Percentiles rank a stretch among this genome's conserved stretches.
Evolutionary conservation across 2,888 invertebrate genomes (phyloP).

Genomic region (Tholera decimalis): DNA sequence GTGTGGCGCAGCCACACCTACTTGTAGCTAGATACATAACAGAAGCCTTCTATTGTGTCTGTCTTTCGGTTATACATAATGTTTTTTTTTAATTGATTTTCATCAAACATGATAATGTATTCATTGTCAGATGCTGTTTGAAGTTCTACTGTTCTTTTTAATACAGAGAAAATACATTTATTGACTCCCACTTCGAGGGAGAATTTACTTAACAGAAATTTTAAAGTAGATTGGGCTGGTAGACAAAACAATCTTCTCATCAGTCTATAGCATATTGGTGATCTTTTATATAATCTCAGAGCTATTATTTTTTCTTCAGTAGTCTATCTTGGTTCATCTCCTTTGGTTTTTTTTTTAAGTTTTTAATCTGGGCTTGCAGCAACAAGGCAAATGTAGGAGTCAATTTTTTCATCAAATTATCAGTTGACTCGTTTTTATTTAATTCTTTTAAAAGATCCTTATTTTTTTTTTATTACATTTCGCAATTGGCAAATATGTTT

Average conservation of each 20-base stretch:
- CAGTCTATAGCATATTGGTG: conserved; percentile 2
- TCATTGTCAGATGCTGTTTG: not conserved
- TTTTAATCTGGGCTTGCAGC: not conserved
- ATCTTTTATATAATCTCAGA: not conserved
- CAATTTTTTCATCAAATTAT: not conserved
- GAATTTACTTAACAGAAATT: no score
- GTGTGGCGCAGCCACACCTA: no score
- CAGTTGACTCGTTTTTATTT: conserved; percentile 3
- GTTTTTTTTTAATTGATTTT: conserved; percentile 2
- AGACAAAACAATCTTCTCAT: conserved; percentile 5
- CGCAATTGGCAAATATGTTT: not conserved
- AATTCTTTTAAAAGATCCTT: not conserved
- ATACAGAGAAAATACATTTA: conserved; percentile 2
- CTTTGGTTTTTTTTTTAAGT: not conserved
- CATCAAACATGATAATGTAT: no score
- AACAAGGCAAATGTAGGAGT: conserved; percentile 5
- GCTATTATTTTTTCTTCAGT: conserved; percentile 2
- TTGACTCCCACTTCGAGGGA: conserved; percentile 2
- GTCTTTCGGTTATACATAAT: no score
- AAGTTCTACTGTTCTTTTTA: not conserved
- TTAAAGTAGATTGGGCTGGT: conserved; percentile 4
- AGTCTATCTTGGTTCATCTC: not conserved
- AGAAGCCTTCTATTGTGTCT: not conserved
- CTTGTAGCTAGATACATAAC: no score
- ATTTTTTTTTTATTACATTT: not conserved